phyloP scores from a whole-genome alignment of 2,797 vertebrate species.

The Hemibagrus guttatus region DNA sequence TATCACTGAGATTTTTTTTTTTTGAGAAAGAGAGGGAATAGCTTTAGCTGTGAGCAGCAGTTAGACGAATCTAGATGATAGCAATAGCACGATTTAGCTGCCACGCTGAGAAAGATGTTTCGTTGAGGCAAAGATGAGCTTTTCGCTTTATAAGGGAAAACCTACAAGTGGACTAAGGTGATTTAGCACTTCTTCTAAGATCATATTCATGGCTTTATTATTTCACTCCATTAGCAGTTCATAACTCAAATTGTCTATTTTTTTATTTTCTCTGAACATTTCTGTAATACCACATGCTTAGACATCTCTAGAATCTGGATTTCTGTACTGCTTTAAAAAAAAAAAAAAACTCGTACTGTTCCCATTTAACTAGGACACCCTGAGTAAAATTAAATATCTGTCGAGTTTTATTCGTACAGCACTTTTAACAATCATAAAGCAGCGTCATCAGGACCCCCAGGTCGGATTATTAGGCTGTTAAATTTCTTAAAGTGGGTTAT shows the following conservation, averaged over 20 bases:
- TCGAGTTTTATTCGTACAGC: not conserved
- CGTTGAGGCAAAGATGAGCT: constrained; percentile 36
- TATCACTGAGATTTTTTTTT: not conserved
- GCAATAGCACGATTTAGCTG: constrained; percentile 30
- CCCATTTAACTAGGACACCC: not conserved
- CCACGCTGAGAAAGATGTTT: constrained; percentile 23
- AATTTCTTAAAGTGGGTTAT: not conserved
- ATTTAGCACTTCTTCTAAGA: not conserved
- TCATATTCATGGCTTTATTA: not conserved
- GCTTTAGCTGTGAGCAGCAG: constrained; percentile 8
- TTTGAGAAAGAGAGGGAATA: constrained; percentile 4
- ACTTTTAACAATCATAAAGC: not conserved
- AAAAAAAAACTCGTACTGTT: no score
- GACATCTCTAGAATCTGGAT: no score
- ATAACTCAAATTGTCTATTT: no score
- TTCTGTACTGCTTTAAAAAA: no score
- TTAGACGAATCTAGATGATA: constrained; percentile 24
- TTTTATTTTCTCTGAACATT: not conserved
- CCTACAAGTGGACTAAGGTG: not conserved
- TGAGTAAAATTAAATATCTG: no score
- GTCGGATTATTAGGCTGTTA: not conserved
- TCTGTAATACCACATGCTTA: not conserved
- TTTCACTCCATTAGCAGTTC: not conserved
- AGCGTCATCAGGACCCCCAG: not conserved
- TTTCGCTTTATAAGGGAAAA: not conserved